Conservation (phyloP, 2,888 invertebrate genomes). For the Brenthis ino region DNA sequence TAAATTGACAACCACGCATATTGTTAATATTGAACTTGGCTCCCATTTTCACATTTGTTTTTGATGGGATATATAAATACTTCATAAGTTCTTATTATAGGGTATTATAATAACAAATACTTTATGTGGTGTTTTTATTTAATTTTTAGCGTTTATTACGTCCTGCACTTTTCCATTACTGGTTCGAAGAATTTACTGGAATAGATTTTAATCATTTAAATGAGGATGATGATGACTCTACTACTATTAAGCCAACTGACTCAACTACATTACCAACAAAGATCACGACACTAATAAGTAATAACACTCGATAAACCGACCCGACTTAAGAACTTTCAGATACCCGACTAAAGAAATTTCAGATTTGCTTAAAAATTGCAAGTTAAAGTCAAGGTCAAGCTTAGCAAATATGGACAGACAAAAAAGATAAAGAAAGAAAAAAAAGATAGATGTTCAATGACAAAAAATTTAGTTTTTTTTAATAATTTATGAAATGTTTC, state of each 20-base stretch:
- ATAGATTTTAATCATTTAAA: slow-evolving; percentile 64
- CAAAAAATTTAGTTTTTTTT: background rate
- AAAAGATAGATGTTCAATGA: background rate
- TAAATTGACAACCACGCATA: too few species aligned
- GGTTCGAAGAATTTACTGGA: slow-evolving; percentile 61
- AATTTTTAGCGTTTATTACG: slow-evolving; percentile 62
- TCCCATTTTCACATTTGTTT: too few species aligned
- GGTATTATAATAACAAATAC: background rate
- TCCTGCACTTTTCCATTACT: slow-evolving; percentile 65
- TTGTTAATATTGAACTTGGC: too few species aligned
- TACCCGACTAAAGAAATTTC: background rate
- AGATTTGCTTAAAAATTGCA: slow-evolving; percentile 10
- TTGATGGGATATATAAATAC: too few species aligned
- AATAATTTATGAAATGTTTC: background rate
- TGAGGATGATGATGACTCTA: slow-evolving; percentile 46
- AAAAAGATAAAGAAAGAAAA: too few species aligned
- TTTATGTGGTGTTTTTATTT: background rate
- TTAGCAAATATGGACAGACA: background rate
- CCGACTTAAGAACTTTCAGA: background rate
- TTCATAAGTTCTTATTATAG: too few species aligned
- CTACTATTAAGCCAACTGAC: background rate
- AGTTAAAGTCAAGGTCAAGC: background rate
- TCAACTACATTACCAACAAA: background rate
- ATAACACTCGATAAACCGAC: background rate
- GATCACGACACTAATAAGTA: background rate